A percentile compares a stretch with the other conserved stretches of the same genome.
phyloP scores from a whole-genome alignment of 30 jellyfish, hydroid and myxozoan genomes.

The Hydra vulgaris region DNA sequence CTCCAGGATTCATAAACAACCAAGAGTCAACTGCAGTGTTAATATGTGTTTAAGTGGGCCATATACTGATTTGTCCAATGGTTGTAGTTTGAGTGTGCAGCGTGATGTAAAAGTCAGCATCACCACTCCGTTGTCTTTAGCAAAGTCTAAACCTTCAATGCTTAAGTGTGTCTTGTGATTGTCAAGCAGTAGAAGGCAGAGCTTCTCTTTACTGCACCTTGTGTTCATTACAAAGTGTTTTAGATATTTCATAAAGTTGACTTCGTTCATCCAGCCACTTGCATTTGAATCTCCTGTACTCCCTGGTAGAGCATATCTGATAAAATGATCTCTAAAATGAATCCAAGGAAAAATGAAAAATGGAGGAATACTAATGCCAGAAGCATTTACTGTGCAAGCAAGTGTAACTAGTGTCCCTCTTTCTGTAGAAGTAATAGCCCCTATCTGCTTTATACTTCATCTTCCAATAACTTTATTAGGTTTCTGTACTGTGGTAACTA shows the following conservation, averaged over 20 bases:
- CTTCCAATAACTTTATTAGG: slow-evolving; percentile 19
- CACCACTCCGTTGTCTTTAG: slow-evolving; percentile 26
- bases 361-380: slow-evolving; percentile 39
- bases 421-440: slow-evolving; percentile 28
- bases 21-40: slow-evolving; percentile 36
- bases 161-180: slow-evolving; percentile 21
- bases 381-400: slow-evolving; percentile 27
- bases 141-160: slow-evolving; percentile 33
- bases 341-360: slow-evolving; percentile 43
- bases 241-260: slow-evolving; percentile 5
- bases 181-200: slow-evolving; percentile 22
- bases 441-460: slow-evolving; percentile 36
- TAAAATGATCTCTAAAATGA: slow-evolving; percentile 23
- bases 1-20: slow-evolving; percentile 45
- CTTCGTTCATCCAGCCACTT: slow-evolving; percentile 40
- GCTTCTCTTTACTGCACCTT: slow-evolving; percentile 27
- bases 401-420: slow-evolving; percentile 36
- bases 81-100: slow-evolving; percentile 43
- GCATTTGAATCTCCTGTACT: slow-evolving; percentile 32
- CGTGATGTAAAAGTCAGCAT: slow-evolving; percentile 47
- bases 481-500: no score
- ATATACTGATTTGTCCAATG: slow-evolving; percentile 42
- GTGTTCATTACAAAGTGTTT: slow-evolving; percentile 23
- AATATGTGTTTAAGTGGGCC: slow-evolving; percentile 57
- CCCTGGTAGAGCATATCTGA: slow-evolving; percentile 32